Evolutionary conservation across 2,797 vertebrate species (phyloP).

Genomic region (Trachurus trachurus): DNA sequence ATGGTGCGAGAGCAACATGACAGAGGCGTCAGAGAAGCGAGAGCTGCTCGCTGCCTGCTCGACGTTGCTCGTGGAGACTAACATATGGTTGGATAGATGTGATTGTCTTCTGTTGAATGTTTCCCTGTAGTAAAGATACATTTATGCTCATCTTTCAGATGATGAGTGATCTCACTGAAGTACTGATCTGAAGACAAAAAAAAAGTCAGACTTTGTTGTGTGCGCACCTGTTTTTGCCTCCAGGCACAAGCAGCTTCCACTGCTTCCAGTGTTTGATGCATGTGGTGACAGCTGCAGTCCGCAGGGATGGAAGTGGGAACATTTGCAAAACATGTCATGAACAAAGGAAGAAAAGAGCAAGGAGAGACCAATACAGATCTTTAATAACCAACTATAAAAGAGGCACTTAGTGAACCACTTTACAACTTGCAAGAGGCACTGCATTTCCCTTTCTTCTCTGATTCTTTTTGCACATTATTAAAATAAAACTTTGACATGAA

Average conservation of each 20-base stretch:
- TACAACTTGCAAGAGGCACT: slow-evolving; percentile 87
- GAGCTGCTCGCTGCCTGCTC: slow-evolving; percentile 27
- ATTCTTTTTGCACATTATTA: slow-evolving; percentile 94
- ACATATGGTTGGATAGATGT: slow-evolving; percentile 65
- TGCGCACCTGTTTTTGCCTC: slow-evolving; percentile 78
- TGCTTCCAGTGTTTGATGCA: slow-evolving; percentile 71
- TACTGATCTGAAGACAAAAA: slow-evolving; percentile 57
- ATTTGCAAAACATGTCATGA: slow-evolving; percentile 68
- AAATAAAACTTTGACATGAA: slow-evolving; percentile 94
- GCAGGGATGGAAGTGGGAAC: slow-evolving; percentile 68
- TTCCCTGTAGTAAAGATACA: slow-evolving; percentile 67
- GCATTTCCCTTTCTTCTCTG: slow-evolving; percentile 87
- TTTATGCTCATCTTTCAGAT: slow-evolving; percentile 62
- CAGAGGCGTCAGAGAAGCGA: slow-evolving; percentile 38
- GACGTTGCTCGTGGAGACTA: slow-evolving; percentile 25
- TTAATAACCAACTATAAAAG: slow-evolving; percentile 90
- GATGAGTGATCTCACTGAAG: slow-evolving; percentile 63
- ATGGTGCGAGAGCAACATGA: slow-evolving; percentile 91
- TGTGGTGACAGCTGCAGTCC: slow-evolving; percentile 73
- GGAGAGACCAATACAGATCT: slow-evolving; percentile 85
- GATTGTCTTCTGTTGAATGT: slow-evolving; percentile 57
- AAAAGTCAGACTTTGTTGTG: slow-evolving; percentile 69
- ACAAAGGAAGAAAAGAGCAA: slow-evolving; percentile 73
- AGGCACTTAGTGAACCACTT: slow-evolving; percentile 91
- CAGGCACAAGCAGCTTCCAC: slow-evolving; percentile 62